phyloP scores from a whole-genome alignment of 2,888 invertebrate species.

The Arctia plantaginis region DNA sequence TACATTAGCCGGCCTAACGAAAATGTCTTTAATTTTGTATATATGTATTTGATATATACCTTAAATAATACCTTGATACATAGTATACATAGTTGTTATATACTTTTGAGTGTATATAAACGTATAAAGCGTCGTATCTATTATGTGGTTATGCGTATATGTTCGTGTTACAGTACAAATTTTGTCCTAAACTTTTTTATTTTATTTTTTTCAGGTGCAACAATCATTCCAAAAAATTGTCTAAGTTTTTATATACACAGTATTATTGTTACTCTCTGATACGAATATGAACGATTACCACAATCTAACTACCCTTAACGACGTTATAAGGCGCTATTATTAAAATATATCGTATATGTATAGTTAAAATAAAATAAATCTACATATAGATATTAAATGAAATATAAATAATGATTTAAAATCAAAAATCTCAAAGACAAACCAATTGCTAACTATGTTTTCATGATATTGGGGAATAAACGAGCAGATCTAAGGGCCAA shows the following conservation, averaged over 20 bases:
- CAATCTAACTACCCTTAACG: conserved; percentile 1
- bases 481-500: no score
- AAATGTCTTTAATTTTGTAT: conserved; percentile 48
- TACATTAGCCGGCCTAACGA: conserved; percentile 51
- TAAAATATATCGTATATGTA: not conserved
- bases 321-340: conserved; percentile 1
- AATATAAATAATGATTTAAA: not conserved
- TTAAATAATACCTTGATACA: conserved; percentile 11
- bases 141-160: not conserved
- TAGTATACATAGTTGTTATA: conserved; percentile 17
- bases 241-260: not conserved
- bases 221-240: conserved; percentile 20
- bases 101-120: conserved; percentile 29
- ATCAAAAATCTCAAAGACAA: not conserved
- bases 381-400: not conserved
- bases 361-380: not conserved
- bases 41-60: conserved; percentile 17
- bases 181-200: conserved; percentile 27
- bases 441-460: not conserved
- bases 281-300: not conserved
- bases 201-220: conserved; percentile 41
- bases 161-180: conserved; percentile 18
- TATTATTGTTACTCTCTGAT: not conserved
- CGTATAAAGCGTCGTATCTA: conserved; percentile 35
- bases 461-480: no score